A percentile compares a stretch with the other conserved stretches of the same genome.
Evolutionary conservation across 2,888 invertebrate species (phyloP).

Genomic region (Mythimna albipuncta): DNA sequence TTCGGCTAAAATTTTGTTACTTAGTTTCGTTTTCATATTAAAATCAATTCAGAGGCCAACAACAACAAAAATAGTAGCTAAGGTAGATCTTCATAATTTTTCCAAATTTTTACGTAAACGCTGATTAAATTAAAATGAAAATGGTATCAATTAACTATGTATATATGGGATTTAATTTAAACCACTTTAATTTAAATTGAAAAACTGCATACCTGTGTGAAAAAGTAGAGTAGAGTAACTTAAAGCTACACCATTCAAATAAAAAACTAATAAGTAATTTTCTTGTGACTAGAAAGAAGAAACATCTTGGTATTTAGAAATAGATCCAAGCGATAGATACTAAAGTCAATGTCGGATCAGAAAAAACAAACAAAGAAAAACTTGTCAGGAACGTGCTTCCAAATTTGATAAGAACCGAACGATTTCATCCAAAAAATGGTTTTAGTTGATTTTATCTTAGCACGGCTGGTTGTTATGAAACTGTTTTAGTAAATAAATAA

Average conservation of each 20-base stretch:
- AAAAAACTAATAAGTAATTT: neutral
- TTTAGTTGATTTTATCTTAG: neutral
- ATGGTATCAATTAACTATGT: too few relatives aligned
- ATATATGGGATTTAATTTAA: too few relatives aligned
- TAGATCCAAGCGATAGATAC: neutral
- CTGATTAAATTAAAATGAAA: neutral
- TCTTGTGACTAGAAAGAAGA: neutral
- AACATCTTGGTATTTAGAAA: conserved; percentile 12
- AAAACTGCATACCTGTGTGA: neutral
- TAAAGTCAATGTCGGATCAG: neutral
- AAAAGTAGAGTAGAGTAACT: too few relatives aligned
- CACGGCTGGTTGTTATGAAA: conserved; percentile 17
- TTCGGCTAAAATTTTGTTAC: too few relatives aligned
- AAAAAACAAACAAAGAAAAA: conserved; percentile 5
- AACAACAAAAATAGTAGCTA: too few relatives aligned
- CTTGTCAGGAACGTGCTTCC: neutral
- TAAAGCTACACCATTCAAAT: neutral
- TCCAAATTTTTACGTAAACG: neutral
- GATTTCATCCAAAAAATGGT: neutral
- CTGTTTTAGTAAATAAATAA: conserved; percentile 27
- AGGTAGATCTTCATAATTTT: too few relatives aligned
- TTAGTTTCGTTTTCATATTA: too few relatives aligned
- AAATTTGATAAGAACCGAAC: conserved; percentile 1
- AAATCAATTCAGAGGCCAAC: too few relatives aligned
- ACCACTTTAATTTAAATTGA: neutral